Evolutionary conservation across 2,888 invertebrate species (phyloP).

Genomic region (Penaeus monodon): DNA sequence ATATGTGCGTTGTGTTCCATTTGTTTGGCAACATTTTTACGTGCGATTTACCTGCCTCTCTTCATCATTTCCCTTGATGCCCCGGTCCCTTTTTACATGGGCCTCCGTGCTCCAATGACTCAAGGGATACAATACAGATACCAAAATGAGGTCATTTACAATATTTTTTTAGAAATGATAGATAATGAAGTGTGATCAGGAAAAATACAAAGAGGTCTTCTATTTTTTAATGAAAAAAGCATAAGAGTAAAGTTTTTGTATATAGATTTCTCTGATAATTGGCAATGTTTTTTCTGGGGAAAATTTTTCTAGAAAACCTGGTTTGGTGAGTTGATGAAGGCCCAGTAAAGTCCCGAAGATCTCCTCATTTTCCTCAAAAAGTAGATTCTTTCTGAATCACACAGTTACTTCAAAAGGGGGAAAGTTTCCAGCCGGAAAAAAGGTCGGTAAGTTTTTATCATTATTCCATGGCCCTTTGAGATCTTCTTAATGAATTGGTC

Average conservation of each 20-base stretch:
- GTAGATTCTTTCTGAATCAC: slow-evolving; percentile 87
- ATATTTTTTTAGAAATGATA: background rate
- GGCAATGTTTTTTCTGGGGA: background rate
- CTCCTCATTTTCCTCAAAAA: slow-evolving; percentile 90
- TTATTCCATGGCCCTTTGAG: no score
- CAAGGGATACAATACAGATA: slow-evolving; percentile 62
- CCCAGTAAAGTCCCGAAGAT: slow-evolving; percentile 93
- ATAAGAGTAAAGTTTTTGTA: background rate
- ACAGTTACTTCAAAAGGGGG: slow-evolving; percentile 76
- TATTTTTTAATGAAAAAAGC: no score
- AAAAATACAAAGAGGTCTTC: no score
- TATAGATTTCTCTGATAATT: background rate
- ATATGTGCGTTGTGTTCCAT: slow-evolving; percentile 91
- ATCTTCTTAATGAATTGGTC: no score
- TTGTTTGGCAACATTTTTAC: slow-evolving; percentile 98
- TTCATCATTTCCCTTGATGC: slow-evolving; percentile 98
- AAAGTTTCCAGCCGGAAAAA: slow-evolving; percentile 51
- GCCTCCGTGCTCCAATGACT: slow-evolving; percentile 73
- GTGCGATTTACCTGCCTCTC: slow-evolving; percentile 95
- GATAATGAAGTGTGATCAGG: no score
- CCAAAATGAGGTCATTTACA: slow-evolving; percentile 66
- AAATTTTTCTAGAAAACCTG: slow-evolving; percentile 80
- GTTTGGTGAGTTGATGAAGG: slow-evolving; percentile 96
- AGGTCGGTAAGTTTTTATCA: slow-evolving; percentile 46
- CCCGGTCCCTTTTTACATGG: slow-evolving; percentile 99